Base-by-base conservation (phyloP, 1,140 invertebrate species). In the Drosophila ambigua region DNA sequence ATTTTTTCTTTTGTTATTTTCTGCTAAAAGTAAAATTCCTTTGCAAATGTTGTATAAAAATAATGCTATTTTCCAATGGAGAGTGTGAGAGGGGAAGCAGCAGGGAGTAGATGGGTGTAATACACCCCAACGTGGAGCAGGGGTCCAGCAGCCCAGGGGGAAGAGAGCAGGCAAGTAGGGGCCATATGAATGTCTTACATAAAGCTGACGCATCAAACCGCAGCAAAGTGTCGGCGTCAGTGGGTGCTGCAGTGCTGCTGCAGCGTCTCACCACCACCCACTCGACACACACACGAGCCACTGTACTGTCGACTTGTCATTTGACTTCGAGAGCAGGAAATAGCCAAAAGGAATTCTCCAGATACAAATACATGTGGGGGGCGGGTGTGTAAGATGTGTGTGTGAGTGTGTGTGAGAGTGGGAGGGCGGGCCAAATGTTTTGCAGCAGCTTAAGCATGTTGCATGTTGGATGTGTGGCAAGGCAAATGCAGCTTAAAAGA, bases 401-500 rank as follows among this genome's bases (percentile, higher is more conserved):
- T 20, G 20, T 1, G 20, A 1, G 20, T 20, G 20, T 11, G 31
- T 35, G 31, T 8, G 8, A 4, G 31, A 9, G 31, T 1, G 9
- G 44, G 13, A 3, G 39, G 20, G 20, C 1, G 20, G 20, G 20
- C 20, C 78, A 77, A 87, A 78, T 78, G 83, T 63, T 64, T 75
- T 87, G 83, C 78, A 72, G 78, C 78, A 85, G 82, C 82, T 85
- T 85, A 82, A 82, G 82, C 83, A 75, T 85, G 82, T 85, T 87
- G 81, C 79, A 83, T 83, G 79, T 71, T 79, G 79, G 35, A 55
- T 77, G 72, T 54, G 77, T 55, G 35, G 69, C 80, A 80, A 85
- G 80, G 80, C 81, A 68, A 85, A 80, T 84, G 82, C 81, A 85
- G 81, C 81, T 85, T 85, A 85, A 87, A 82, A 85, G 81, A 85